phyloP scores from a whole-genome alignment of 2,888 invertebrate genomes.

The Ditula angustiorana region DNA sequence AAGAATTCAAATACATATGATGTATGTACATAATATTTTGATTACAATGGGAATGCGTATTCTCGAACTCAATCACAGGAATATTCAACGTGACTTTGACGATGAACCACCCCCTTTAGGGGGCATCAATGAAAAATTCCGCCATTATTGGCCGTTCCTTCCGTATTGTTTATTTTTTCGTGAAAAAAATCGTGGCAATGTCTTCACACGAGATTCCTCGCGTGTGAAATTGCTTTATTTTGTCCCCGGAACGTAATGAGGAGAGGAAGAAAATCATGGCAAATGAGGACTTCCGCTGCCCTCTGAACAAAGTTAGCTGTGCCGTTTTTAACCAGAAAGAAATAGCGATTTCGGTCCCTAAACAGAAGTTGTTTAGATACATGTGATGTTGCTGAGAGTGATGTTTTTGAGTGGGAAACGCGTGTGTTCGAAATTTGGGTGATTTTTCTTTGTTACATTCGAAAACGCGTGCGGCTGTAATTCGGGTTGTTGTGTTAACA shows the following conservation, averaged over 20 bases:
- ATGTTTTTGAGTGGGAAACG: conserved; percentile 27
- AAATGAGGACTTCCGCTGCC: conserved; percentile 56
- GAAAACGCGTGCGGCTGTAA: conserved; percentile 49
- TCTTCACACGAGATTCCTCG: conserved; percentile 41
- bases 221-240: conserved; percentile 62
- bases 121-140: conserved; percentile 23
- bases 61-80: background rate
- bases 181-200: conserved; percentile 40
- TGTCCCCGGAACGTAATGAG: conserved; percentile 56
- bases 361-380: background rate
- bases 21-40: no score
- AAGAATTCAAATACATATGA: no score
- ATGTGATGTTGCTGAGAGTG: background rate
- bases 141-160: conserved; percentile 27
- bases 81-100: background rate
- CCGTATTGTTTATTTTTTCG: conserved; percentile 35
- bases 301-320: conserved; percentile 9
- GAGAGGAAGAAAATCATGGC: conserved; percentile 58
- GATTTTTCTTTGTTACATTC: conserved; percentile 58
- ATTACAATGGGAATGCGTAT: background rate
- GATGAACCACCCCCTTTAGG: background rate
- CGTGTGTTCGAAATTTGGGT: conserved; percentile 51
- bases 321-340: background rate
- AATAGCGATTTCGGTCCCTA: conserved; percentile 1
- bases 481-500: conserved; percentile 45